phyloP scores from a whole-genome alignment of 1,140 invertebrate genomes.

The Aphaenogaster floridana region DNA sequence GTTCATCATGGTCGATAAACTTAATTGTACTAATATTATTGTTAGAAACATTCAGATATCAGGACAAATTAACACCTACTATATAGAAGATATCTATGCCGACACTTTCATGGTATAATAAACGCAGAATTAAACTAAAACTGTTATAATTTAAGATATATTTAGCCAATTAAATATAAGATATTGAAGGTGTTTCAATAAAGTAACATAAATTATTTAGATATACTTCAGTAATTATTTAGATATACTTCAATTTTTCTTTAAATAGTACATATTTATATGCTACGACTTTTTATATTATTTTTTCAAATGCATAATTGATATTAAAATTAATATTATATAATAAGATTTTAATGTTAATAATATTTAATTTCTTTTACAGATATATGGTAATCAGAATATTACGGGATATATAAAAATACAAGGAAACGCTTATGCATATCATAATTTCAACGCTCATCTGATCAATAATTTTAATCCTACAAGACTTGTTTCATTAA shows the following conservation, averaged over 20 bases:
- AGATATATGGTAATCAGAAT: conserved; percentile 76
- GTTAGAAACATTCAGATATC: conserved; percentile 67
- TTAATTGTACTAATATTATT: conserved; percentile 66
- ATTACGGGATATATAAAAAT: conserved; percentile 77
- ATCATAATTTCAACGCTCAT: conserved; percentile 71
- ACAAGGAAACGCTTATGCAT: conserved; percentile 66
- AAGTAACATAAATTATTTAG: neutral
- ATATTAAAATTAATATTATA: conserved; percentile 28
- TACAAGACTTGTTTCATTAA: conserved; percentile 66
- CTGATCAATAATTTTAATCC: conserved; percentile 76
- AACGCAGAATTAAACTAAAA: neutral
- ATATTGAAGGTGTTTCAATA: neutral
- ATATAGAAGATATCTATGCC: conserved; percentile 72
- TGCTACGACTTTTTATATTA: neutral
- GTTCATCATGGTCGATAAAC: conserved; percentile 37
- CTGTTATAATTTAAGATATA: neutral
- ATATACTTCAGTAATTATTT: neutral
- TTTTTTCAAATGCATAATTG: conserved; percentile 12
- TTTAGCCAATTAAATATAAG: neutral
- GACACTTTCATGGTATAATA: conserved; percentile 79
- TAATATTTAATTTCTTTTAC: conserved; percentile 40
- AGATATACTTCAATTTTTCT: neutral
- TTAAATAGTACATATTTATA: neutral
- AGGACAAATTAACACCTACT: conserved; percentile 71
- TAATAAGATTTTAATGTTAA: neutral